Conservation (phyloP, 2,113 vertebrate species). For the Oreotragus oreotragus region DNA sequence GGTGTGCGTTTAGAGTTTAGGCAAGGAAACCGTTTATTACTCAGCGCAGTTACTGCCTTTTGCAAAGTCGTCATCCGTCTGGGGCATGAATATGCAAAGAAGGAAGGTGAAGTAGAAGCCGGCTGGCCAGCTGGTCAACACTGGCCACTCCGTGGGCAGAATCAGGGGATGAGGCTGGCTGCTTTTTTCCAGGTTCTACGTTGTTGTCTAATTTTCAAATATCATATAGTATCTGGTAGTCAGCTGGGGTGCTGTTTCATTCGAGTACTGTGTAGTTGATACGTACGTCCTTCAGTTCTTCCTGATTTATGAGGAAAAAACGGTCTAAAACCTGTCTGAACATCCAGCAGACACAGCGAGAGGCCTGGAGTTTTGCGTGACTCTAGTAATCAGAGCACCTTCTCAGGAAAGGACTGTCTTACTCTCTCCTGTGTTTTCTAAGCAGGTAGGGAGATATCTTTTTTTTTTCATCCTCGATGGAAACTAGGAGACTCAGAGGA, state of each 20-base stretch:
- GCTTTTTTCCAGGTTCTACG: fast-evolving
- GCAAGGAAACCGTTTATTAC: neutral
- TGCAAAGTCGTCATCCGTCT: fast-evolving
- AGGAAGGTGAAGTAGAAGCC: neutral
- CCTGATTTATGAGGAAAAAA: neutral
- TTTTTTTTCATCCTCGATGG: neutral
- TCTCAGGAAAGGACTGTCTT: neutral
- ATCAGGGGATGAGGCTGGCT: neutral
- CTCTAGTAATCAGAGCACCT: neutral
- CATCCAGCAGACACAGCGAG: neutral
- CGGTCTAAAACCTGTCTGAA: neutral
- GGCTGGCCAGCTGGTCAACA: fast-evolving
- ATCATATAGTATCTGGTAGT: neutral
- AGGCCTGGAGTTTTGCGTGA: neutral
- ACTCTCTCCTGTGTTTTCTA: neutral
- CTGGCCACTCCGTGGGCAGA: fast-evolving
- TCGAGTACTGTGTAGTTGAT: neutral
- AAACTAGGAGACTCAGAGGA: neutral
- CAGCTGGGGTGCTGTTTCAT: fast-evolving
- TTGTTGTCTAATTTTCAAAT: neutral
- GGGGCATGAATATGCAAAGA: fast-evolving
- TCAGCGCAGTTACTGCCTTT: fast-evolving
- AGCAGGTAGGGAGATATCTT: neutral
- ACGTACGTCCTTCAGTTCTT: neutral
- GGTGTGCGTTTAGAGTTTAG: fast-evolving